phyloP scores from a whole-genome alignment of 37 sponge, comb jelly and placozoan species.

The Lycopodina hypogea region DNA sequence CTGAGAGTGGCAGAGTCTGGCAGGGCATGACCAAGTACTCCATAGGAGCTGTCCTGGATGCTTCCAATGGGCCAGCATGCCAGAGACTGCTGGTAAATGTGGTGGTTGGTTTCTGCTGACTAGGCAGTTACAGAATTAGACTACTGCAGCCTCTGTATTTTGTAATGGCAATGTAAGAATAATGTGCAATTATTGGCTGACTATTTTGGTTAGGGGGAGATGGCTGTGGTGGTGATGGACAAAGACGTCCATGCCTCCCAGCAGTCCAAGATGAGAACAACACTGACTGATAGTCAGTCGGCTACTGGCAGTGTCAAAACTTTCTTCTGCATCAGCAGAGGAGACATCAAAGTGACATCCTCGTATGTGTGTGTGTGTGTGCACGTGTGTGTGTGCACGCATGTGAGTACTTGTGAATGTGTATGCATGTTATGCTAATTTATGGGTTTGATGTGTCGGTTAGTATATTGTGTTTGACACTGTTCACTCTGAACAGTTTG shows the following conservation, averaged over 20 bases:
- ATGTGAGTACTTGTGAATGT: too few relatives aligned
- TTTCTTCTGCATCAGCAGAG: slow-evolving; percentile 61
- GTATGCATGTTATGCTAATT: too few relatives aligned
- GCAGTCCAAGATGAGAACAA: not conserved
- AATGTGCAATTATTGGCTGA: not conserved
- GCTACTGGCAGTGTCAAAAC: slow-evolving; percentile 44
- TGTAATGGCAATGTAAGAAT: not conserved
- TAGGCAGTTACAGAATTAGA: not conserved
- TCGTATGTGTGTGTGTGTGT: slow-evolving; percentile 15
- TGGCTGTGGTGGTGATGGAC: slow-evolving; percentile 43
- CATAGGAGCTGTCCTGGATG: slow-evolving; percentile 35
- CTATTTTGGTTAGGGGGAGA: slow-evolving; percentile 28
- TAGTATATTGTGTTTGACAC: too few relatives aligned
- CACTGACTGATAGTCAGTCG: slow-evolving; percentile 2
- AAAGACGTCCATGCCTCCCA: slow-evolving; percentile 14
- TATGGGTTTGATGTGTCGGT: too few relatives aligned
- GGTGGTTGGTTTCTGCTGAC: not conserved
- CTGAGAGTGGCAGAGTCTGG: slow-evolving; percentile 25
- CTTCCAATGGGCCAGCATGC: not conserved
- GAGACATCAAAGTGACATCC: slow-evolving; percentile 23
- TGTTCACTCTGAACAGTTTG: slow-evolving; percentile 13
- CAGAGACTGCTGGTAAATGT: slow-evolving; percentile 17
- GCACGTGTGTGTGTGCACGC: too few relatives aligned
- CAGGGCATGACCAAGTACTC: slow-evolving; percentile 37
- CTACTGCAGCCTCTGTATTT: not conserved